Evolutionary conservation across 2,888 invertebrate species (phyloP), one percentile per base, ranked within the genome.

Genomic region (Polydrusus pterygomalis): DNA sequence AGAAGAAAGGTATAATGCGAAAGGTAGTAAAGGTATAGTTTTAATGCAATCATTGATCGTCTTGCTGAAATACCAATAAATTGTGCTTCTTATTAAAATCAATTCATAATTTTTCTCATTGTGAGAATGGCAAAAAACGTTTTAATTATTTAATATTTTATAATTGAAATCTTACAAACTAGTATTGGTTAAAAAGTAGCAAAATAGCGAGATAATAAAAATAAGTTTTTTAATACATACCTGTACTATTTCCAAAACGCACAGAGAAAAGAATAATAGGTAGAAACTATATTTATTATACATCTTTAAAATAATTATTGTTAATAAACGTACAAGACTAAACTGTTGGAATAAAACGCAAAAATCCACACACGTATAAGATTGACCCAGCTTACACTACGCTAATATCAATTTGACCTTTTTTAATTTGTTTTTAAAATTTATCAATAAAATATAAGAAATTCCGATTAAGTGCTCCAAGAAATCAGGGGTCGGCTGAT

Each of bases 391-490:
- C 15, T 56, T 15, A 34, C 15, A 10, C 34, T 56, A 34, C n/a
- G 25, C 13, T 54, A 30, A 38, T 60, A 60, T 60, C 38, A 60
- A 11, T 60, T 60, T 60, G 58, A 60, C 58, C 58, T 60, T 58
- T 40, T 3, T 38, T 60, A 60, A 38, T 17, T 38, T 60, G 18
- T 60, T 60, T 38, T 60, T 38, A 58, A 34, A 38, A 38, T 60
- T 38, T 17, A 30, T 11, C 30, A 60, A 17, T 54, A 30, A 54
- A 54, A 30, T 54, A 54, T 25, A 11, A 17, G 0, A 13, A n/a
- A 30, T 54, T 30, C 13, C 18, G 18, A 51, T 51, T 20, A 51
- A 15, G 15, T 56, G 13, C 8, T 34, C 20, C n/a, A 30, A 30
- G 13, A 34, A 56, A 8, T 2, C 58, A 60, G 58, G n/a, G 58